phyloP scores from a whole-genome alignment of 2,113 vertebrate genomes.

The Chelonoidis abingdonii region DNA sequence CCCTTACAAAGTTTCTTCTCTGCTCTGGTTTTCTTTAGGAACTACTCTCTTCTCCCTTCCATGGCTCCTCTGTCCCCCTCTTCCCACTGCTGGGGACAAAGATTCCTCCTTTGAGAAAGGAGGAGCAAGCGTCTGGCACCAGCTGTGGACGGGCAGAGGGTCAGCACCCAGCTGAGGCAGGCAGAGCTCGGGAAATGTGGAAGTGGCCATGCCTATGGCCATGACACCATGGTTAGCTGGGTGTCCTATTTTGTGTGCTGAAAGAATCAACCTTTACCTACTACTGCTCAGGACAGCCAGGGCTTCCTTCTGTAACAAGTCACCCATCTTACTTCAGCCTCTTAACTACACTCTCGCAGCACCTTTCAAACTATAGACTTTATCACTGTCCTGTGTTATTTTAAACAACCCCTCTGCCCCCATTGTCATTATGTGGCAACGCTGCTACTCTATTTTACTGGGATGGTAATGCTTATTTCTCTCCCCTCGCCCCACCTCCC shows the following conservation, averaged over 20 bases:
- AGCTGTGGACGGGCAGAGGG: background rate
- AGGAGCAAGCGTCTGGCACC: background rate
- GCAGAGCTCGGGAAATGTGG: background rate
- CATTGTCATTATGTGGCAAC: background rate
- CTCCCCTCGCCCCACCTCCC: too few species aligned
- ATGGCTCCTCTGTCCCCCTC: background rate
- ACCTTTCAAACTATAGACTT: too few species aligned
- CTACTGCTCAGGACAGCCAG: background rate
- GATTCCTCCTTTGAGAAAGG: background rate
- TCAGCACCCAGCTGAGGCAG: too few species aligned
- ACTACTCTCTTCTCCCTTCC: background rate
- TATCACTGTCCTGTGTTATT: background rate
- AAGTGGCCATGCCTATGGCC: background rate
- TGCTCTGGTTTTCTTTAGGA: background rate
- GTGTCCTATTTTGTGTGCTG: background rate
- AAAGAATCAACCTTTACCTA: background rate
- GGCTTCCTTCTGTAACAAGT: background rate
- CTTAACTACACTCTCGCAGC: too few species aligned
- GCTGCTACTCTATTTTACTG: background rate
- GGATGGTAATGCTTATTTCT: background rate
- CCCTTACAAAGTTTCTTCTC: background rate
- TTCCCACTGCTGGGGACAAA: background rate
- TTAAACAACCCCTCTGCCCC: background rate
- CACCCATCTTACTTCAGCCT: background rate
- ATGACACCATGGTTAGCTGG: background rate